A percentile compares a stretch with the other conserved stretches of the same genome.
These are phyloP conservation scores for Cydia pomonella DNA, from an alignment of 1,140 invertebrate genomes.

Conservation along the genomic window DNA sequence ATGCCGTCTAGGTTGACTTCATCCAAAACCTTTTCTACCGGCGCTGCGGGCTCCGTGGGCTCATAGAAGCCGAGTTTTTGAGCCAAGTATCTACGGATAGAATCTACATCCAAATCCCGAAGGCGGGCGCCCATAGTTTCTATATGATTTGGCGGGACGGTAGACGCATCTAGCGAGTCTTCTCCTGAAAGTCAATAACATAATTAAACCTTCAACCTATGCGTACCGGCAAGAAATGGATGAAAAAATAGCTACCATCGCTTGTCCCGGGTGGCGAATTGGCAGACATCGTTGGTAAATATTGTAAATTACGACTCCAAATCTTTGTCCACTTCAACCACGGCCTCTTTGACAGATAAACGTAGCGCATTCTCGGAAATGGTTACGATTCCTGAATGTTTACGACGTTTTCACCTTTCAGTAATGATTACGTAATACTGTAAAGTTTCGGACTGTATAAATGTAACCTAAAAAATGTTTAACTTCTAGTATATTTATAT, in stretches of 20 bases:
- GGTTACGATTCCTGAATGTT: conserved; percentile 26
- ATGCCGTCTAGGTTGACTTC: conserved; percentile 74
- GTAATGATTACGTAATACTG: neutral
- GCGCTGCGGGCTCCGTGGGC: conserved; percentile 47
- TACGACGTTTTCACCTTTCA: neutral
- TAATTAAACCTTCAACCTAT: neutral
- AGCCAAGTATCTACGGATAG: conserved; percentile 72
- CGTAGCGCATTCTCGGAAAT: conserved; percentile 64
- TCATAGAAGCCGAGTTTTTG: conserved; percentile 75
- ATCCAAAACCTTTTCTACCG: conserved; percentile 71
- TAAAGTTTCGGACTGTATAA: neutral
- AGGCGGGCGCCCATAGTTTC: conserved; percentile 60
- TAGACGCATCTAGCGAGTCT: conserved; percentile 44
- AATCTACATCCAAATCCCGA: conserved; percentile 72
- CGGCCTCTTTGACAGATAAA: conserved; percentile 68
- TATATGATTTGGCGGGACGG: conserved; percentile 65
- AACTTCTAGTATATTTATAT: neutral
- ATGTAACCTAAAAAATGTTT: neutral
- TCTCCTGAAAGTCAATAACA: conserved; percentile 46
- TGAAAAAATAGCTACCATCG: conserved; percentile 51
- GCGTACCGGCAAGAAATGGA: neutral
- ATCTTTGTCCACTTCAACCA: conserved; percentile 66
- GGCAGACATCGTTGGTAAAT: conserved; percentile 69
- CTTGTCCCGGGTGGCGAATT: conserved; percentile 72
- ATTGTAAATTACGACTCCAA: conserved; percentile 65